Evolutionary conservation across 37 sponge, comb jelly and placozoan species (phyloP).

Genomic region (Diacarnus erythraeanus): DNA sequence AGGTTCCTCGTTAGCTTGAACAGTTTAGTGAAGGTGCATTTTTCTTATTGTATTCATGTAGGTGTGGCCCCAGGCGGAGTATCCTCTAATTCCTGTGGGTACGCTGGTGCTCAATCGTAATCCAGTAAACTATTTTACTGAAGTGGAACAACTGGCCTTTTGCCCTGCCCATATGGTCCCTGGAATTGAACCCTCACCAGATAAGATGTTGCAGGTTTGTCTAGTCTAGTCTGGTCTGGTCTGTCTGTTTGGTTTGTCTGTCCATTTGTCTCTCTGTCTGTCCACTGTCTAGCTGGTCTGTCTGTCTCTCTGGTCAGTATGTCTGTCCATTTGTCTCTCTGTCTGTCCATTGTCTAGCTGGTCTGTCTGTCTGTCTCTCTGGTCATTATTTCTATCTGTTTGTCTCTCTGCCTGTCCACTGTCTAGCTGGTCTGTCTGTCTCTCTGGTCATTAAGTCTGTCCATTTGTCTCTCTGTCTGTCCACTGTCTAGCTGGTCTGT

Average conservation of each 20-base stretch:
- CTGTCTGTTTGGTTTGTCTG: no score
- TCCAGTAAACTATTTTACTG: slow-evolving; percentile 84
- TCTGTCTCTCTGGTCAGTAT: no score
- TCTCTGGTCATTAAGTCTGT: no score
- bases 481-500: no score
- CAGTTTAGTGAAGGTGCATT: no score
- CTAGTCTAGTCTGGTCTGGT: no score
- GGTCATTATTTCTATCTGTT: not conserved
- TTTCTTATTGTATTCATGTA: not conserved
- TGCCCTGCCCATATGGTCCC: slow-evolving; percentile 89
- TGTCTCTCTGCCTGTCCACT: no score
- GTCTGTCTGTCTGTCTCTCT: not conserved
- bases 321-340: not conserved
- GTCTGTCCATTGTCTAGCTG: not conserved
- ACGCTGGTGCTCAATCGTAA: slow-evolving; percentile 74
- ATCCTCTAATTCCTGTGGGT: slow-evolving; percentile 85
- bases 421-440: no score
- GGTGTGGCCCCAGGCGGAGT: slow-evolving; percentile 87
- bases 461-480: no score
- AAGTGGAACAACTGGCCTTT: slow-evolving; percentile 87
- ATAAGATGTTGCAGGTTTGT: slow-evolving; percentile 58
- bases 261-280: no score
- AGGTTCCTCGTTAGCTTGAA: no score
- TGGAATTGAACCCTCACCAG: slow-evolving; percentile 89
- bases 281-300: no score